A percentile compares a stretch with the other conserved stretches of the same genome.
Evolutionary conservation across 2,888 invertebrate species (phyloP).

Genomic region (Stegana nigrithorax): DNA sequence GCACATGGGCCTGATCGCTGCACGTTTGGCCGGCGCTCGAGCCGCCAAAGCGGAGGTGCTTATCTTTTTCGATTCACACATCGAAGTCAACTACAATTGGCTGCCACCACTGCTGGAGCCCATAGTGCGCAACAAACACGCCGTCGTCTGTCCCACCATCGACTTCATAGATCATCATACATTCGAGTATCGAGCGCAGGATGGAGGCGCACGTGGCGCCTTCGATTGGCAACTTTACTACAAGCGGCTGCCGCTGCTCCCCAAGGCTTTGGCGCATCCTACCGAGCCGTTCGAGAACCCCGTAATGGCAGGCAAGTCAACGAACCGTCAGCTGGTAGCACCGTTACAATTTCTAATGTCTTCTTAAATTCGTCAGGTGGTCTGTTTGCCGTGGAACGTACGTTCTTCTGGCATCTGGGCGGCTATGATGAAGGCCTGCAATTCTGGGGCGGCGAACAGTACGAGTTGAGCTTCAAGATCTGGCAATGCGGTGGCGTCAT

Average conservation of each 20-base stretch:
- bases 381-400: slow-evolving; percentile 89
- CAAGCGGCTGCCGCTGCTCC: slow-evolving; percentile 77
- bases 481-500: slow-evolving; percentile 97
- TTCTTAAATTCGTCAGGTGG: too few species aligned
- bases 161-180: slow-evolving; percentile 91
- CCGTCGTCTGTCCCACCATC: slow-evolving; percentile 93
- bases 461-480: slow-evolving; percentile 95
- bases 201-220: slow-evolving; percentile 90
- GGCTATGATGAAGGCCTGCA: slow-evolving; percentile 93
- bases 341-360: too few species aligned
- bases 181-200: slow-evolving; percentile 93
- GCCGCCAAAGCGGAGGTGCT: slow-evolving; percentile 80
- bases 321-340: too few species aligned
- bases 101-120: slow-evolving; percentile 84
- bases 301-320: slow-evolving; percentile 99
- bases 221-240: slow-evolving; percentile 99
- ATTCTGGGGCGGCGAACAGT: slow-evolving; percentile 99
- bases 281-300: too few species aligned
- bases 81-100: slow-evolving; percentile 91
- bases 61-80: slow-evolving; percentile 90
- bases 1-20: slow-evolving; percentile 86
- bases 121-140: slow-evolving; percentile 83
- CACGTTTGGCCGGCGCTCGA: slow-evolving; percentile 84
- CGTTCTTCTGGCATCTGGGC: slow-evolving; percentile 96
- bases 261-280: slow-evolving; percentile 53